phyloP scores from a whole-genome alignment of 2,888 invertebrate genomes.

The Camptogramma bilineatum region DNA sequence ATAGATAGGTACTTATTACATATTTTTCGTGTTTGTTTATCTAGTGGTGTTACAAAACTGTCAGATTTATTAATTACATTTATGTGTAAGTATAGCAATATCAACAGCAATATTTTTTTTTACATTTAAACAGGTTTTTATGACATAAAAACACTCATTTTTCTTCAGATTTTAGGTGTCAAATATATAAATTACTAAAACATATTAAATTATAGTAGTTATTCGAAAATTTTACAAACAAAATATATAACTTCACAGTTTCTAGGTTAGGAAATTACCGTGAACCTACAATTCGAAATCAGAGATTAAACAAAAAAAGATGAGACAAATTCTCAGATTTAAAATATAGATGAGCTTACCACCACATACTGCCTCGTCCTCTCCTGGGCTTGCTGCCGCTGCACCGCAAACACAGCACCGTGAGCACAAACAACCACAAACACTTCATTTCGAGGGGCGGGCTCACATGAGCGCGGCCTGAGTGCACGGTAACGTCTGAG shows the following conservation, averaged over 20 bases:
- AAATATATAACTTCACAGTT: neutral
- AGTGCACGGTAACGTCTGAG: conserved; percentile 74
- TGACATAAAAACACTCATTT: neutral
- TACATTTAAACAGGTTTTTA: neutral
- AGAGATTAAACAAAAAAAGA: neutral
- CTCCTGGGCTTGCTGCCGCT: conserved; percentile 88
- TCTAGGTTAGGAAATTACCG: neutral
- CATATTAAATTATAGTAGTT: neutral
- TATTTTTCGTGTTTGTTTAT: neutral
- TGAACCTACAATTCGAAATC: too few species aligned
- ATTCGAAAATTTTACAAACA: neutral
- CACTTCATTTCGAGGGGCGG: conserved; percentile 83
- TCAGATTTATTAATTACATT: too few species aligned
- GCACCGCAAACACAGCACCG: conserved; percentile 82
- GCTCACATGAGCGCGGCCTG: conserved; percentile 76
- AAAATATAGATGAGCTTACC: conserved; percentile 85
- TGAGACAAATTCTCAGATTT: too few species aligned
- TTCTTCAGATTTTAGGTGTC: neutral
- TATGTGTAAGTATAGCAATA: neutral
- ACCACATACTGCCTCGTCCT: conserved; percentile 96
- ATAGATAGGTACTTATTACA: neutral
- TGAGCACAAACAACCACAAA: conserved; percentile 83
- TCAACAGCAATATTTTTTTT: neutral
- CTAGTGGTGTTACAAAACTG: neutral
- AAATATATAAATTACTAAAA: neutral